Base-by-base conservation (phyloP, 2,797 vertebrate genomes). In the Odontamblyopus rebecca region DNA sequence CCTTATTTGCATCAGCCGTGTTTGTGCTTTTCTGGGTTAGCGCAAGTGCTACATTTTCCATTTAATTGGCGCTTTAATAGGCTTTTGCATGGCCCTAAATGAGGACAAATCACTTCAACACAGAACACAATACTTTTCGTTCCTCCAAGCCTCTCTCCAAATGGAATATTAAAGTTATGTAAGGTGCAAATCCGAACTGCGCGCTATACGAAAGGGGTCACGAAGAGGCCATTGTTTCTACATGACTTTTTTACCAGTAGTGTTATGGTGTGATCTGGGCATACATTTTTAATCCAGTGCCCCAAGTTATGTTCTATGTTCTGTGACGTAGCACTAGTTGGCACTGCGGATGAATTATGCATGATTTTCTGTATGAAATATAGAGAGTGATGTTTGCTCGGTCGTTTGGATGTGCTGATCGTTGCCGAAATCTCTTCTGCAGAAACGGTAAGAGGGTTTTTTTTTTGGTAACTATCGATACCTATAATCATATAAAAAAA, bases 101-200 rank as follows among this genome's bases (percentile, higher is more conserved):
- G 18, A 53, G 68, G 68, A 77, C 41, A 63, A 63, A 78, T 73
- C 66, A 50, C 60, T 69, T 50, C 67, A 23, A 68, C 30, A 16
- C 66, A 27, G 2, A 3, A 61, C 26, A 32, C 51, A 54, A 18
- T 54, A 59, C 23, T 27, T 59, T 27, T 29, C 56, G 23, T 0
- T 72, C 67, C 59, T 51, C 53, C 35, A n/a, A 41, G 35, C 61
- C 11, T 23, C 3, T 9, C 29, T 16, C 13, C 27, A 61, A 73
- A 79, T 87, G 57, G 85, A 91, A 87, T 87, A 89, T 91, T 89
- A 79, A 89, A 77, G 69, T 26, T 61, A 26, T 38, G 78, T 70
- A 51, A 79, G 68, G 19, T 56, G 71, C 82, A 73, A 69, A 80
- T 79, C 75, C 69, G 76, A 68, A 3, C 73, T 61, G 77, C n/a